Evolutionary conservation across 2,113 vertebrate species (phyloP).

Genomic region (Murina feae): DNA sequence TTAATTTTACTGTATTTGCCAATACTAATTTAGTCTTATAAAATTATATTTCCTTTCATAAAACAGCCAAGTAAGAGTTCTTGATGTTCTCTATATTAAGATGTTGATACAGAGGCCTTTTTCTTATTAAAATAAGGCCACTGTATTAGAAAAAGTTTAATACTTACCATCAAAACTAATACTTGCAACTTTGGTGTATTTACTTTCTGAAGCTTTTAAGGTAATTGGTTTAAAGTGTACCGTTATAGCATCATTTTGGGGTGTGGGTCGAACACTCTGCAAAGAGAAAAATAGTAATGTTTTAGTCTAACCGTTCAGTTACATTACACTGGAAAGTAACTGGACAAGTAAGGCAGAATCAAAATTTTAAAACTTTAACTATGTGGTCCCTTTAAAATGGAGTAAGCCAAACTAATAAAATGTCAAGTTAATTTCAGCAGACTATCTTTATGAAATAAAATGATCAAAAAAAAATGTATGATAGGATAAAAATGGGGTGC

Average conservation of each 20-base stretch:
- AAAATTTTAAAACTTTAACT: constrained; percentile 17
- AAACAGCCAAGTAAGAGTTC: constrained; percentile 15
- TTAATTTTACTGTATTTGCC: neutral
- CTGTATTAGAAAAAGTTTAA: constrained; percentile 30
- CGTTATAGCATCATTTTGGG: constrained; percentile 94
- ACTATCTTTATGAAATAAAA: constrained; percentile 36
- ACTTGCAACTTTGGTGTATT: constrained; percentile 99
- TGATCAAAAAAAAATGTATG: neutral
- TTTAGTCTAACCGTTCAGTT: neutral
- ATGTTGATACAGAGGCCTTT: neutral
- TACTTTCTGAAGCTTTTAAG: constrained; percentile 94
- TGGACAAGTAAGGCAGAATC: neutral
- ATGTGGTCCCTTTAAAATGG: neutral
- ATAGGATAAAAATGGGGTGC: neutral
- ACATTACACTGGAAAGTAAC: neutral
- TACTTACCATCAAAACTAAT: constrained; percentile 98
- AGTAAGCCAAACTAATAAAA: neutral
- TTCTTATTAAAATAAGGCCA: constrained; percentile 24
- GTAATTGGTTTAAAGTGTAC: constrained; percentile 97
- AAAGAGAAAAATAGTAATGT: constrained; percentile 59
- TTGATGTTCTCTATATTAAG: neutral
- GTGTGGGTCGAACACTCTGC: constrained; percentile 95
- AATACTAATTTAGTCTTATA: constrained; percentile 21
- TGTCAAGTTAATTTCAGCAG: constrained; percentile 5
- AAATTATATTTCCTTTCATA: constrained; percentile 22